Conservation (phyloP, 2,888 invertebrate genomes). For the Athalia cordata region DNA sequence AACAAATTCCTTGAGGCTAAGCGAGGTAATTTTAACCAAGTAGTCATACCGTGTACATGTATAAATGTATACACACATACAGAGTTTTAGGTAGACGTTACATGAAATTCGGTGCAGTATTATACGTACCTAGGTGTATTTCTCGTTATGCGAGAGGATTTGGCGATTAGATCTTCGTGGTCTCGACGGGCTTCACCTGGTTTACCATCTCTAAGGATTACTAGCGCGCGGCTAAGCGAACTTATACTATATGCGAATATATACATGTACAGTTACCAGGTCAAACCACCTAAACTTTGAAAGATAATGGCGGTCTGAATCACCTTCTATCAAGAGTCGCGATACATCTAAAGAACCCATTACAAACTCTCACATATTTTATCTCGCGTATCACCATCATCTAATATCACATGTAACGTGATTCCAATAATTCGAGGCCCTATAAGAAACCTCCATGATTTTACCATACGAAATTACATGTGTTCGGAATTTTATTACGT, state of each 20-base stretch:
- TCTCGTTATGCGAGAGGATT: slow-evolving; percentile 41
- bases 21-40: too few species aligned
- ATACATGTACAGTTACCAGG: background rate
- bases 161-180: slow-evolving; percentile 37
- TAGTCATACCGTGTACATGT: too few species aligned
- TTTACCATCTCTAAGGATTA: slow-evolving; percentile 30
- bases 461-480: too few species aligned
- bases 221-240: background rate
- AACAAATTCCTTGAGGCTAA: too few species aligned
- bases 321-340: slow-evolving; percentile 10
- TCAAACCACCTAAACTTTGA: slow-evolving; percentile 35
- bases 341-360: slow-evolving; percentile 8
- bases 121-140: background rate
- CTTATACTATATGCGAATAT: background rate
- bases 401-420: too few species aligned
- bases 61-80: too few species aligned
- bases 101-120: too few species aligned
- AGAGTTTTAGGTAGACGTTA: too few species aligned
- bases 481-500: too few species aligned
- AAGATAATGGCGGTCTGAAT: slow-evolving; percentile 41
- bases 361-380: background rate
- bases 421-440: too few species aligned
- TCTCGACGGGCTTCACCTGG: slow-evolving; percentile 39
- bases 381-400: too few species aligned
- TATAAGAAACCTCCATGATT: too few species aligned